Percentiles rank a stretch among this genome's conserved stretches.
Evolutionary conservation across 2,113 vertebrate species (phyloP).

Genomic region (Opisthocomus hoazin): DNA sequence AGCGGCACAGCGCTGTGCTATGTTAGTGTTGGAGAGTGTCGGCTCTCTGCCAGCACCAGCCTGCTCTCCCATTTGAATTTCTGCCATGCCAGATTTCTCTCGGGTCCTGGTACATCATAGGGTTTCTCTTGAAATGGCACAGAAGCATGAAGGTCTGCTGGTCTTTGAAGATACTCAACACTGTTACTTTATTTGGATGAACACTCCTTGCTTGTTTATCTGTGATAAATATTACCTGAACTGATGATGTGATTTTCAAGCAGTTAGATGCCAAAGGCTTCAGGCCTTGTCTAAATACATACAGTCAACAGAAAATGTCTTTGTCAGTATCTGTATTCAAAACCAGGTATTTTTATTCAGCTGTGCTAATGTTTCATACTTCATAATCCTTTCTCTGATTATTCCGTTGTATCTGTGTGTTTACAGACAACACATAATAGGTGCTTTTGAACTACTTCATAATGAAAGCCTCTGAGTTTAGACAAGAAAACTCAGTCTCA

Average conservation of each 20-base stretch:
- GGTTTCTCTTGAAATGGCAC: neutral
- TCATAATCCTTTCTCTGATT: neutral
- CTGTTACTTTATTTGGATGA: neutral
- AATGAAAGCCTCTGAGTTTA: neutral
- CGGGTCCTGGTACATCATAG: neutral
- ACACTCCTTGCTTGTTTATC: neutral
- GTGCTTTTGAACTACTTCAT: neutral
- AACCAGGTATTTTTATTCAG: neutral
- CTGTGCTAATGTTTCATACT: neutral
- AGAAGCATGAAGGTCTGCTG: neutral
- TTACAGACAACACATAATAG: neutral
- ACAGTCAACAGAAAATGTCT: neutral
- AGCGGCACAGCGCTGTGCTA: fast-evolving
- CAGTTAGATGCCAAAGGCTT: neutral
- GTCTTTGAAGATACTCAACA: neutral
- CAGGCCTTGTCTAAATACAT: neutral
- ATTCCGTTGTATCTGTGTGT: neutral
- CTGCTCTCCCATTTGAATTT: neutral
- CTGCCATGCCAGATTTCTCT: neutral
- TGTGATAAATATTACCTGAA: neutral
- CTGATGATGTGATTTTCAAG: neutral
- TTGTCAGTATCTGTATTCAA: neutral
- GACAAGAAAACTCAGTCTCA: neutral
- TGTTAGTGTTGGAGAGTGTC: neutral
- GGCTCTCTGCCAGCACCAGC: neutral